phyloP scores from a whole-genome alignment of 53 echinoderm and acorn worm species.

The Stichopus horrens region DNA sequence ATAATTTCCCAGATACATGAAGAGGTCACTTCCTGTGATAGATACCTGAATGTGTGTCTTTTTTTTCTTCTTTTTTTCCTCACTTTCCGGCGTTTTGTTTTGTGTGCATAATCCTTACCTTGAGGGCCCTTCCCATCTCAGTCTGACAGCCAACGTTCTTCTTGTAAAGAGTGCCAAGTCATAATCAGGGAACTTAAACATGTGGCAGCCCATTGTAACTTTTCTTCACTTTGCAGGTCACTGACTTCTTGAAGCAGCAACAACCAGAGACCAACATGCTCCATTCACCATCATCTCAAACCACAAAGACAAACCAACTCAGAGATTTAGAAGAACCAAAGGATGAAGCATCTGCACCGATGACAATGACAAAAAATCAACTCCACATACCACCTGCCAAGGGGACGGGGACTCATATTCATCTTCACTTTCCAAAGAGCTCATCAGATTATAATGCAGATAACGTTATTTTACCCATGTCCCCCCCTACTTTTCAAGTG shows the following conservation, averaged over 20 bases:
- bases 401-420: background rate
- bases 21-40: too few species aligned
- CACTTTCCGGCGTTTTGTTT: too few species aligned
- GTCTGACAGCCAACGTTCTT: too few species aligned
- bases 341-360: background rate
- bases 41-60: too few species aligned
- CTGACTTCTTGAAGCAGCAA: background rate
- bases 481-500: slow-evolving; percentile 12
- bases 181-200: too few species aligned
- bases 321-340: background rate
- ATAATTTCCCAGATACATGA: too few species aligned
- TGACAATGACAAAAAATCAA: background rate
- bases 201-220: background rate
- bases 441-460: background rate
- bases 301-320: background rate
- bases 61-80: too few species aligned
- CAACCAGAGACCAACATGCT: background rate
- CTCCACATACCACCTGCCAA: background rate
- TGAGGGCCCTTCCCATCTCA: too few species aligned
- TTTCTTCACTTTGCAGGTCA: background rate
- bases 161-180: too few species aligned
- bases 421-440: background rate
- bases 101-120: too few species aligned
- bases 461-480: background rate
- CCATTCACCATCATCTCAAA: background rate